Evolutionary conservation across 1,140 invertebrate species (phyloP).

Genomic region (Papilio helenus): DNA sequence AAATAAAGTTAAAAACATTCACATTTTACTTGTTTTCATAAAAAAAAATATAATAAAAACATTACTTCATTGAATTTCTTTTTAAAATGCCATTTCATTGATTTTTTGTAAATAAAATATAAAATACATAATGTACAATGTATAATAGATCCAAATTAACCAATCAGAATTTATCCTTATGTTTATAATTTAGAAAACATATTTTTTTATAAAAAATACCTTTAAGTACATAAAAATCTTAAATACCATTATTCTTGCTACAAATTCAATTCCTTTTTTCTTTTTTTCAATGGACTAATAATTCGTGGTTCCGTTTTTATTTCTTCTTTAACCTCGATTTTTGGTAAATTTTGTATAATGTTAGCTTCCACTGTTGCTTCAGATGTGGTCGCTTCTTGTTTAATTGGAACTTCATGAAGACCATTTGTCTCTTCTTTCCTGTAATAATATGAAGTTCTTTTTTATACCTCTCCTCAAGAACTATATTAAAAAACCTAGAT

Average conservation of each 20-base stretch:
- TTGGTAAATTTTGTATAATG: background rate
- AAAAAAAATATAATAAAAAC: too few species aligned
- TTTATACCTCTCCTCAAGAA: background rate
- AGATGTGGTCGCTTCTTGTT: conserved; percentile 40
- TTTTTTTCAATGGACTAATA: background rate
- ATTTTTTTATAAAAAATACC: background rate
- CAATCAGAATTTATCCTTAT: background rate
- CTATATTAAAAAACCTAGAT: background rate
- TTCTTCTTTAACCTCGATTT: conserved; percentile 27
- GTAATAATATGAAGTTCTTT: conserved; percentile 36
- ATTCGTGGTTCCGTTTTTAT: conserved; percentile 3
- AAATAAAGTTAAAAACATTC: too few species aligned
- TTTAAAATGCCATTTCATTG: too few species aligned
- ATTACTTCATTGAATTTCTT: too few species aligned
- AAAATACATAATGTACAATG: conserved; percentile 12
- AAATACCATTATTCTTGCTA: background rate
- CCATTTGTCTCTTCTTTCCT: conserved; percentile 47
- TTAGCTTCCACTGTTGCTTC: conserved; percentile 37
- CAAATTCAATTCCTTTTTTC: conserved; percentile 16
- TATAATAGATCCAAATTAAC: background rate
- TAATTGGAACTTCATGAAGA: conserved; percentile 10
- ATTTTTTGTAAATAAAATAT: background rate
- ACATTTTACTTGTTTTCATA: too few species aligned
- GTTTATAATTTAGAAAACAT: background rate
- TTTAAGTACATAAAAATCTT: conserved; percentile 13